Percentiles rank a stretch among this genome's conserved stretches.
phyloP scores from a whole-genome alignment of 2,797 vertebrate species.

The Crypturellus tataupa region DNA sequence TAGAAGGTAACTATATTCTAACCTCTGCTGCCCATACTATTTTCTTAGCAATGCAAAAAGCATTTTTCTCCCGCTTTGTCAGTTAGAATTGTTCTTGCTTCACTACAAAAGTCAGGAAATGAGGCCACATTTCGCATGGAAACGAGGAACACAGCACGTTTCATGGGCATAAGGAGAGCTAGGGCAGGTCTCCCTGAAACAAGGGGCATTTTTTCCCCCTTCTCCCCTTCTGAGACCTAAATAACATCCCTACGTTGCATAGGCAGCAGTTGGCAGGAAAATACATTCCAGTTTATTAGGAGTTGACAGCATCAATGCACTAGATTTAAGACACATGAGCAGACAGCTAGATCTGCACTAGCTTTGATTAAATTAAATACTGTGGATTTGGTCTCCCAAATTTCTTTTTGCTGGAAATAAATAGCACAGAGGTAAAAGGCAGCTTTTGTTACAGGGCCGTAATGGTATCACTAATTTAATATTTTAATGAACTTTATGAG shows the following conservation, averaged over 20 bases:
- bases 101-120: neutral
- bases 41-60: neutral
- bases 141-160: neutral
- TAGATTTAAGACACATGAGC: neutral
- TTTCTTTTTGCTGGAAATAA: neutral
- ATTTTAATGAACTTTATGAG: neutral
- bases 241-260: neutral
- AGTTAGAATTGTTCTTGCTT: neutral
- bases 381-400: neutral
- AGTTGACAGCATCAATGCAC: neutral
- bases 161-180: neutral
- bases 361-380: neutral
- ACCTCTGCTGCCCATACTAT: neutral
- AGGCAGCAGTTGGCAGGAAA: neutral
- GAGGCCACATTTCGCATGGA: neutral
- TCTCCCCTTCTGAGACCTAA: neutral
- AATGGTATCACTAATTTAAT: neutral
- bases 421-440: neutral
- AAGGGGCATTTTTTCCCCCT: neutral
- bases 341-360: neutral
- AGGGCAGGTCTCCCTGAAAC: neutral
- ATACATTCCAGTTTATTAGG: neutral
- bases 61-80: neutral
- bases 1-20: neutral
- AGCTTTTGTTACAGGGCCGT: neutral